Evolutionary conservation across 2,888 invertebrate genomes (phyloP).

Genomic region (Cistogaster globosa): DNA sequence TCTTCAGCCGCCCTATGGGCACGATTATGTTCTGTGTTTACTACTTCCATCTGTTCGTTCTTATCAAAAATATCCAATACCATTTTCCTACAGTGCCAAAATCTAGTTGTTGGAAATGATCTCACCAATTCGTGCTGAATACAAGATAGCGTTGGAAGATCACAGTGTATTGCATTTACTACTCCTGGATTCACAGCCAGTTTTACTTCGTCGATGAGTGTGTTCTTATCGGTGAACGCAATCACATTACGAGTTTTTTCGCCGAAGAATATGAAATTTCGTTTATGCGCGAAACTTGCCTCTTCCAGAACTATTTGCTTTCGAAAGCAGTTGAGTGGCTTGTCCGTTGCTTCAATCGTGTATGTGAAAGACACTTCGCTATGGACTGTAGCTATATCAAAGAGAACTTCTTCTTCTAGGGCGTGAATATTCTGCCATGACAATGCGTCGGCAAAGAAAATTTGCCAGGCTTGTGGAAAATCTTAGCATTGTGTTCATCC

Average conservation of each 20-base stretch:
- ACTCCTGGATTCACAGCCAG: too few relatives aligned
- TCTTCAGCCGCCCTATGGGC: too few relatives aligned
- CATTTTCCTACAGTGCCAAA: conserved; percentile 50
- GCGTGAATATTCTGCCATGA: not conserved
- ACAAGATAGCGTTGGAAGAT: too few relatives aligned
- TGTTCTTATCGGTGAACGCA: conserved; percentile 41
- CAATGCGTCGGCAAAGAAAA: not conserved
- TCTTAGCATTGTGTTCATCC: not conserved
- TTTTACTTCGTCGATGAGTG: conserved; percentile 34
- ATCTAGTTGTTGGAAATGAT: conserved; percentile 48
- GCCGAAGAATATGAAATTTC: conserved; percentile 1
- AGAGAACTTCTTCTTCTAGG: not conserved
- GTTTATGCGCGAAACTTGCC: not conserved
- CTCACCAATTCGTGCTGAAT: too few relatives aligned
- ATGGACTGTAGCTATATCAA: conserved; percentile 1
- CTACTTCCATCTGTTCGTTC: conserved; percentile 13
- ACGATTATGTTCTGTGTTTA: too few relatives aligned
- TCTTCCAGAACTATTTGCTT: conserved; percentile 68
- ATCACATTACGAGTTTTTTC: conserved; percentile 31
- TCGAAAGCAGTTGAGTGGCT: conserved; percentile 71
- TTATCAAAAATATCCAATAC: conserved; percentile 4
- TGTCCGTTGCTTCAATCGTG: conserved; percentile 62
- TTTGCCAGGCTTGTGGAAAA: not conserved
- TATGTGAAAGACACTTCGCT: not conserved
- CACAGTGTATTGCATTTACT: too few relatives aligned